These are phyloP conservation scores for Artibeus lituratus DNA, from an alignment of 2,797 vertebrate species.

Conservation along the genomic window DNA sequence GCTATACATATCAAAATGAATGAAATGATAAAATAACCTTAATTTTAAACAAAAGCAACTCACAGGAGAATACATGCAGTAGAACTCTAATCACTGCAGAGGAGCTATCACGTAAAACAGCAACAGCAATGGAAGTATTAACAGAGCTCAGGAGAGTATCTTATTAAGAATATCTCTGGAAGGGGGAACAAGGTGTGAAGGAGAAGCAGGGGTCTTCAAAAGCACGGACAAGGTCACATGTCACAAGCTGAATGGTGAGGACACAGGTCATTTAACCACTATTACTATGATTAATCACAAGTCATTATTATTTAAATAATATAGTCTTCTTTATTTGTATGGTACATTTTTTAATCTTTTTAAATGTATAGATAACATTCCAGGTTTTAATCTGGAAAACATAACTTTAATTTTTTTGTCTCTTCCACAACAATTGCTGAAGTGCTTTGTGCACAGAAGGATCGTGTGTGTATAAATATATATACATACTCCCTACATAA, in stretches of 20 bases:
- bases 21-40: neutral
- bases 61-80: neutral
- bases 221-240: neutral
- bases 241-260: neutral
- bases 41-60: neutral
- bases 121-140: neutral
- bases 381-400: neutral
- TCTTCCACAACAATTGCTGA: neutral
- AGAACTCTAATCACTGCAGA: neutral
- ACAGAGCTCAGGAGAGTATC: neutral
- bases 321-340: neutral
- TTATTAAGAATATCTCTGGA: neutral
- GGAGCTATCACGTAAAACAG: neutral
- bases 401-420: neutral
- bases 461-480: neutral
- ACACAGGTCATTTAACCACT: neutral
- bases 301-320: neutral
- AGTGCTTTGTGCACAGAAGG: neutral
- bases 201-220: neutral
- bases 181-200: neutral
- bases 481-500: neutral
- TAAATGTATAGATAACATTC: neutral
- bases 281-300: neutral
- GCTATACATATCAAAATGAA: neutral
- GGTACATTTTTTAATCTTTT: neutral